Conservation (phyloP, 2,888 invertebrate genomes). For the Theodoxus fluviatilis region DNA sequence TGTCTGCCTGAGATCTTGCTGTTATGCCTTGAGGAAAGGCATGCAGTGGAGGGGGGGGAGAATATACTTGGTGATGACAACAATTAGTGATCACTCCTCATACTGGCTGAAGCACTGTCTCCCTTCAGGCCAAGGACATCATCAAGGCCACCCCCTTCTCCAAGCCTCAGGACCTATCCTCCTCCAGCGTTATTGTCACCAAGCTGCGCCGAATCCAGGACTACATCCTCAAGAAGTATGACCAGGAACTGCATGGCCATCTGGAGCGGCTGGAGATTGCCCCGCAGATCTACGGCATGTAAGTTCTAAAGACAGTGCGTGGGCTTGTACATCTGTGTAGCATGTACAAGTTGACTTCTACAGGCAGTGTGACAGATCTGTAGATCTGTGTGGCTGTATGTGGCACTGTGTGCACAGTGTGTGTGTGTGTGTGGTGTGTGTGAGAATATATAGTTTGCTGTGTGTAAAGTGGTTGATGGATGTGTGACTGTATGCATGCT, state of each 20-base stretch:
- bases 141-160: conserved; percentile 61
- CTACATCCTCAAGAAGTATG: conserved; percentile 73
- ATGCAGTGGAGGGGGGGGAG: too few relatives aligned
- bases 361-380: too few relatives aligned
- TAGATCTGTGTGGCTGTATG: too few relatives aligned
- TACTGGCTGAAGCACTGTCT: not conserved
- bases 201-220: conserved; percentile 69
- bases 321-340: not conserved
- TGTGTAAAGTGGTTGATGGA: conserved; percentile 6
- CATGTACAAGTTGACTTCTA: too few relatives aligned
- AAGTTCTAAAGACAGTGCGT: conserved; percentile 59
- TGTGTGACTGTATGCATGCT: too few relatives aligned
- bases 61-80: not conserved
- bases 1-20: too few relatives aligned
- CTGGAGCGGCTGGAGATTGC: conserved; percentile 78
- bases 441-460: not conserved
- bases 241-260: conserved; percentile 73
- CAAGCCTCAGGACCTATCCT: conserved; percentile 62
- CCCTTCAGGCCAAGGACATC: conserved; percentile 33
- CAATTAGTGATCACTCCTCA: not conserved
- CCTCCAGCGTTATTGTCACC: conserved; percentile 65
- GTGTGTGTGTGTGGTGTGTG: not conserved
- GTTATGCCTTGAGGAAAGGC: too few relatives aligned
- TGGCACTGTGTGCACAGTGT: too few relatives aligned
- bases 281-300: conserved; percentile 88